Percentiles rank a stretch among this genome's conserved stretches.
Conservation (phyloP, 35 echinoderm and acorn worm species). For the Ophioderma brevispina region DNA sequence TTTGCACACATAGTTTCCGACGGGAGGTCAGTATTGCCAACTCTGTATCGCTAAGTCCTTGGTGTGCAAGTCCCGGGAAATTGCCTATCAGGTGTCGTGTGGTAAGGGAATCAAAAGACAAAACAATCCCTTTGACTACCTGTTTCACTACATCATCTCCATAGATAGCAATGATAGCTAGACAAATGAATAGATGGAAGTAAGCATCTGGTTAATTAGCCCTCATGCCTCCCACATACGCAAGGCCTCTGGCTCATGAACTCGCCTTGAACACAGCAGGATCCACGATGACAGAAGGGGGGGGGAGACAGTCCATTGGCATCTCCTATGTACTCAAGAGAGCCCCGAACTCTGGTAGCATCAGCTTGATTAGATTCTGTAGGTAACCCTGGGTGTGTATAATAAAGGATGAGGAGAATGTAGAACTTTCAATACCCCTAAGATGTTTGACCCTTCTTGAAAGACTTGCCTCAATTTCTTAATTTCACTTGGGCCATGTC, state of each 20-base stretch:
- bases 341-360: slow-evolving; percentile 93
- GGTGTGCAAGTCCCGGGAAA: too few relatives aligned
- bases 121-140: too few relatives aligned
- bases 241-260: slow-evolving; percentile 85
- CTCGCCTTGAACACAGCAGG: slow-evolving; percentile 94
- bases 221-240: slow-evolving; percentile 98
- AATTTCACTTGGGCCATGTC: too few relatives aligned
- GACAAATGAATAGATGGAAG: slow-evolving; percentile 94
- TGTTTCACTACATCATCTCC: slow-evolving; percentile 94
- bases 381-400: slow-evolving; percentile 82
- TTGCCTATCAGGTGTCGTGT: too few relatives aligned
- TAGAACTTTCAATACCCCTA: too few relatives aligned
- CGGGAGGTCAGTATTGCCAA: too few relatives aligned
- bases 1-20: too few relatives aligned
- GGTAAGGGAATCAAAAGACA: too few relatives aligned
- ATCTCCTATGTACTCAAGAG: slow-evolving; percentile 71
- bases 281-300: slow-evolving; percentile 99
- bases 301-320: slow-evolving; percentile 92
- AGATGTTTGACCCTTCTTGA: too few relatives aligned
- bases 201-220: slow-evolving; percentile 96
- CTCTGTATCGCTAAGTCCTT: too few relatives aligned
- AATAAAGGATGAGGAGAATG: too few relatives aligned
- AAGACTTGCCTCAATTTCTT: too few relatives aligned
- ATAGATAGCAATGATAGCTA: slow-evolving; percentile 90
- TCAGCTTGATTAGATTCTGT: slow-evolving; percentile 65